Conservation (phyloP, 2,113 vertebrate species). For the Sander lucioperca region DNA sequence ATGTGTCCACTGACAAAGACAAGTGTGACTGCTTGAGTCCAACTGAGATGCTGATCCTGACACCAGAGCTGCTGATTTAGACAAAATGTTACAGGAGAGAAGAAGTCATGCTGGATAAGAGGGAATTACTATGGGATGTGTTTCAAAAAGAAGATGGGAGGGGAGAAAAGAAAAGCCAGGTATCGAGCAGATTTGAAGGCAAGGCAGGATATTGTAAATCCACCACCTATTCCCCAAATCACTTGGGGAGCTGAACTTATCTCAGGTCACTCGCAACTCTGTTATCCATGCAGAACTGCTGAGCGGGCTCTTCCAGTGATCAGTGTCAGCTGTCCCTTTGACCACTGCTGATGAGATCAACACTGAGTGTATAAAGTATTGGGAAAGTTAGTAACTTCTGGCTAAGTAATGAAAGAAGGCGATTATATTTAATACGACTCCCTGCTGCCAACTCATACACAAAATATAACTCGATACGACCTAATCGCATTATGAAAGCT, state of each 20-base stretch:
- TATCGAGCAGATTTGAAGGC: slow-evolving; percentile 28
- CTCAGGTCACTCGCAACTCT: slow-evolving; percentile 49
- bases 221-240: slow-evolving; percentile 29
- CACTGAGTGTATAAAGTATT: slow-evolving; percentile 22
- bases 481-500: slow-evolving; percentile 20
- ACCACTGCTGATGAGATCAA: slow-evolving; percentile 35
- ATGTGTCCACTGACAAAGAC: slow-evolving; percentile 42
- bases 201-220: slow-evolving; percentile 40
- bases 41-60: slow-evolving; percentile 22
- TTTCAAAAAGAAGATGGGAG: not conserved
- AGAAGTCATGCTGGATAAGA: slow-evolving; percentile 6
- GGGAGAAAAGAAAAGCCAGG: not conserved
- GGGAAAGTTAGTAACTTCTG: slow-evolving; percentile 20
- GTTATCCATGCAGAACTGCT: slow-evolving; percentile 58
- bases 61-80: slow-evolving; percentile 27
- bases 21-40: slow-evolving; percentile 8
- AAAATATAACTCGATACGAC: slow-evolving; percentile 2
- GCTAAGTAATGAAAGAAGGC: not conserved
- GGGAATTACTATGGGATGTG: not conserved
- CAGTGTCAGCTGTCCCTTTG: slow-evolving; percentile 52
- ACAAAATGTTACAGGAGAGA: slow-evolving; percentile 14
- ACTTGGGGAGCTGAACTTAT: slow-evolving; percentile 34
- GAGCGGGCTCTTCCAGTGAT: slow-evolving; percentile 47
- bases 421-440: not conserved
- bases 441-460: not conserved